Conservation (phyloP, 2,113 vertebrate genomes). For the Poicephalus meyeri region DNA sequence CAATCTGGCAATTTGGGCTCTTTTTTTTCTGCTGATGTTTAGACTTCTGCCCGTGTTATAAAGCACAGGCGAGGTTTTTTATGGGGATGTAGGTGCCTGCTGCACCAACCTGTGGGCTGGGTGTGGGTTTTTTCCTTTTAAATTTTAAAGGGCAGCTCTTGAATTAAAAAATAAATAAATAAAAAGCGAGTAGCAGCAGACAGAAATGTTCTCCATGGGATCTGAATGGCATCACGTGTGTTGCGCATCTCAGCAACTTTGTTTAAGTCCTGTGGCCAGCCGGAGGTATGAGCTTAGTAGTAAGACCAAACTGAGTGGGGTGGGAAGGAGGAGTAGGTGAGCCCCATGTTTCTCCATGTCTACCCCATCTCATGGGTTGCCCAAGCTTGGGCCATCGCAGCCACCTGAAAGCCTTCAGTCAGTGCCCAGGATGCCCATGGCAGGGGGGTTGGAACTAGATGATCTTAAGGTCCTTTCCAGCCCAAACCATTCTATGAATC, state of each 20-base stretch:
- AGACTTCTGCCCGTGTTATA: constrained; percentile 11
- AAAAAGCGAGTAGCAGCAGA: background rate
- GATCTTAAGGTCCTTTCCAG: background rate
- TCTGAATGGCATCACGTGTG: constrained; percentile 19
- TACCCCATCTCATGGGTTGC: background rate
- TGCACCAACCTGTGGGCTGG: background rate
- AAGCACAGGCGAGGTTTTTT: constrained; percentile 24
- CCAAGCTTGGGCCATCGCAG: background rate
- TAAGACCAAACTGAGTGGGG: background rate
- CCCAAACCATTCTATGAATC: background rate
- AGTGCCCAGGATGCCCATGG: background rate
- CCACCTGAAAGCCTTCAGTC: accelerated
- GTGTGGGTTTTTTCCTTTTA: background rate
- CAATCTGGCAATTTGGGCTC: constrained; percentile 46
- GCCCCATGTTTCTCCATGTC: background rate
- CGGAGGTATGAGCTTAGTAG: background rate
- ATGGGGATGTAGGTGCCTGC: constrained; percentile 37
- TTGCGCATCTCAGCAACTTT: background rate
- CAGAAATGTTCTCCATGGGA: background rate
- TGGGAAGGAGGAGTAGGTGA: background rate
- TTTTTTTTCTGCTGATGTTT: constrained; percentile 36
- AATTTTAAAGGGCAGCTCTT: constrained; percentile 18
- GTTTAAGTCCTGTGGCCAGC: constrained; percentile 7
- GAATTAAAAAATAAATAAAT: background rate
- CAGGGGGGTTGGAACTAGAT: background rate